Percentiles rank a stretch among this genome's conserved stretches.
phyloP scores from a whole-genome alignment of 2,888 invertebrate genomes.

The Nomada lathburiana region DNA sequence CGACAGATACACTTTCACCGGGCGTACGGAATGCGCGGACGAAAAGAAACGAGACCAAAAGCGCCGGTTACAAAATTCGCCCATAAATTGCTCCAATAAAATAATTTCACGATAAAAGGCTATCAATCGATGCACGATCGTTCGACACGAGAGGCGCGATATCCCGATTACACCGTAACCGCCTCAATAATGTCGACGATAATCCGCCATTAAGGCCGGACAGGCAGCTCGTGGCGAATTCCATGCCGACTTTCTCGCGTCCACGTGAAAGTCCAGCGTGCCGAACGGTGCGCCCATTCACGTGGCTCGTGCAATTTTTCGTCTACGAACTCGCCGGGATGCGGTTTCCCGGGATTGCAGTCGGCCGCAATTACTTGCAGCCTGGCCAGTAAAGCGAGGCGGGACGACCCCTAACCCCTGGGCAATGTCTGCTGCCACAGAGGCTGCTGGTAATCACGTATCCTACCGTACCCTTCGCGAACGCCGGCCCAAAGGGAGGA shows the following conservation, averaged over 20 bases:
- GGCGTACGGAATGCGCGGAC: background rate
- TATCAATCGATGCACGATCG: background rate
- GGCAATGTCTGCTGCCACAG: slow-evolving; percentile 78
- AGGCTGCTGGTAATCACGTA: slow-evolving; percentile 82
- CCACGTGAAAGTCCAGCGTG: slow-evolving; percentile 43
- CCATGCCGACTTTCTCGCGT: slow-evolving; percentile 52
- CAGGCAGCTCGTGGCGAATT: slow-evolving; percentile 20
- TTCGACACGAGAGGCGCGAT: background rate
- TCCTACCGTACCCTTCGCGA: slow-evolving; percentile 78
- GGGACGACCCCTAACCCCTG: slow-evolving; percentile 82
- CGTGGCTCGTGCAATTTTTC: slow-evolving; percentile 69
- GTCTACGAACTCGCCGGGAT: slow-evolving; percentile 63
- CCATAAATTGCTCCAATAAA: background rate
- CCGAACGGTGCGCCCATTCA: slow-evolving; percentile 60
- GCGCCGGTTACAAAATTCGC: background rate
- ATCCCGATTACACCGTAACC: slow-evolving; percentile 35
- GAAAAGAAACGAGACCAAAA: background rate
- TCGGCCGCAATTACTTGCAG: slow-evolving; percentile 81
- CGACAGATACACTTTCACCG: slow-evolving; percentile 29
- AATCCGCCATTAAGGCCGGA: slow-evolving; percentile 45
- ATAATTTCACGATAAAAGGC: background rate
- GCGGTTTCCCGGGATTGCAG: slow-evolving; percentile 79
- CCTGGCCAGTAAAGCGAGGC: slow-evolving; percentile 82
- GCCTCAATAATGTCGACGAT: slow-evolving; percentile 42
- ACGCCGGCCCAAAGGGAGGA: slow-evolving; percentile 40